Evolutionary conservation across 2,113 vertebrate genomes (phyloP).

Genomic region (Dryoscopus gambensis): DNA sequence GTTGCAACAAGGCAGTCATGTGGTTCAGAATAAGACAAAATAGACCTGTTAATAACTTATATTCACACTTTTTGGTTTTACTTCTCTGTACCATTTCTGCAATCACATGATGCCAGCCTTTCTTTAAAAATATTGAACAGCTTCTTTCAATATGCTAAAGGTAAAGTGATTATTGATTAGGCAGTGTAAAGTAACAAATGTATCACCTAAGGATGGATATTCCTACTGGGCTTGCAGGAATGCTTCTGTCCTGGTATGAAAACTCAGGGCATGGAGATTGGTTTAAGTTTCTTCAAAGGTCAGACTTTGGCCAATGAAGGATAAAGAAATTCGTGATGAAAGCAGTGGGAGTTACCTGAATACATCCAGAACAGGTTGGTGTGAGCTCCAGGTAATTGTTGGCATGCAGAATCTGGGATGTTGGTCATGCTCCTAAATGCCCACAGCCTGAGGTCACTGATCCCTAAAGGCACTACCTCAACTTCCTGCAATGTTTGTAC

Average conservation of each 20-base stretch:
- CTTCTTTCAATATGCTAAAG: background rate
- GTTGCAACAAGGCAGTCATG: background rate
- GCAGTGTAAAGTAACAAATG: background rate
- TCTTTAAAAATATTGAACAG: background rate
- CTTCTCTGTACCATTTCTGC: background rate
- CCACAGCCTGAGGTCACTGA: background rate
- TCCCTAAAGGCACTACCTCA: background rate
- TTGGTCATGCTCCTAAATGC: background rate
- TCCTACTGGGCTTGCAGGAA: background rate
- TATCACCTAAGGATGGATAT: background rate
- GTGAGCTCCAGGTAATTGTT: rapidly evolving
- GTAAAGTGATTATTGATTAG: background rate
- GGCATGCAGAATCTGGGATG: background rate
- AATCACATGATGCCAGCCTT: background rate
- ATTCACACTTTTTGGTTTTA: background rate
- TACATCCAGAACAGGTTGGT: background rate
- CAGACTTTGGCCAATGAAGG: background rate
- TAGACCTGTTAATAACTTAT: background rate
- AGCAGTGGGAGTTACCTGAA: background rate
- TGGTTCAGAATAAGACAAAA: background rate
- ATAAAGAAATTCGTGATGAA: background rate
- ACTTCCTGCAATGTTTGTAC: background rate
- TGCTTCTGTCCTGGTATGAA: background rate
- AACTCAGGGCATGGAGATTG: background rate
- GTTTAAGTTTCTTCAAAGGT: background rate